Base-by-base conservation (phyloP, 2,888 invertebrate species). In the Miltochrista miniata region DNA sequence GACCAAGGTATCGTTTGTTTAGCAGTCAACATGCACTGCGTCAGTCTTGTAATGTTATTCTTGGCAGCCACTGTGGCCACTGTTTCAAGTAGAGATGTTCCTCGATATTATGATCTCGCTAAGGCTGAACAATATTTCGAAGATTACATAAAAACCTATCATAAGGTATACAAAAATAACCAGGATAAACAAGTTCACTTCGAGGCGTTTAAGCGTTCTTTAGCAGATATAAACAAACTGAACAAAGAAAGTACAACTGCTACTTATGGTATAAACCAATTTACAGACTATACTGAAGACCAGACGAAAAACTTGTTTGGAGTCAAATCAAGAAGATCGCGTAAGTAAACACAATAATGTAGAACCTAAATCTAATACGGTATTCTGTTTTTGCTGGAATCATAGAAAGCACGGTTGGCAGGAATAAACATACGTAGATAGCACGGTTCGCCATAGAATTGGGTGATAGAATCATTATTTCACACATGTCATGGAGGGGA, bases 261-360 rank as follows among this genome's bases (percentile, higher is more conserved):
- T 7, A 67, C 61, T 7, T 80, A 52, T 47, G 79, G 61, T 15
- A 70, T 82, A 18, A 81, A 79, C 31, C 54, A 74, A 48, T 77
- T 79, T 9, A 64, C 83, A 7, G 83, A 83, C 59, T 74, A 72
- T 31, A 78, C 81, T 0, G 53, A 60, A 0, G 71, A 75, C 2
- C 73, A 79, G 39, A 44, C 38, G 2, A 49, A 60, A 36, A 5
- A 11, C 1, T 58, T 73, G 63, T 43, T 30, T 30, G 74, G 76
- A 51, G 24, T 53, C 3, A 43, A 10, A 7, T 30, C 39, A 38
- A 45, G n/a, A n/a, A n/a, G n/a, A n/a, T n/a, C n/a, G n/a, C n/a
- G 53, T 65, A 9, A 68, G 66, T 66, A 48, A 7, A 0, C 14
- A 7, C 31, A 24, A 18, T 24, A 44, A n/a, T n/a, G n/a, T n/a